A percentile compares a stretch with the other conserved stretches of the same genome.
Evolutionary conservation across 1,140 invertebrate species (phyloP).

Genomic region (Drosophila neocordata): DNA sequence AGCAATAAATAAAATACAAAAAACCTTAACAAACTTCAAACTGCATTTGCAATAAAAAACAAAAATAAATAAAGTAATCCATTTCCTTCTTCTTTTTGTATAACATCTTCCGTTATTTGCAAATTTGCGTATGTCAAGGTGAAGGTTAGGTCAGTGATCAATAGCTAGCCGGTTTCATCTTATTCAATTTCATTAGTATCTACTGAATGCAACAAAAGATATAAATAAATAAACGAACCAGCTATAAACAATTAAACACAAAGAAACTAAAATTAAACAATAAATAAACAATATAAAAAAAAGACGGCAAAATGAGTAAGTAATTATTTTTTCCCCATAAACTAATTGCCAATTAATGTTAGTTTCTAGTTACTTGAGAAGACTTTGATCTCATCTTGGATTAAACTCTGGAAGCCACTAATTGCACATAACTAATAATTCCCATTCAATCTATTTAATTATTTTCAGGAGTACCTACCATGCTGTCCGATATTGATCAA

Average conservation of each 20-base stretch:
- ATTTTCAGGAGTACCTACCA: slow-evolving; percentile 85
- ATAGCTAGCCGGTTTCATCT: slow-evolving; percentile 31
- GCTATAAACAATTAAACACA: slow-evolving; percentile 23
- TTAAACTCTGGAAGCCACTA: slow-evolving; percentile 37
- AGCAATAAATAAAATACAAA: no score
- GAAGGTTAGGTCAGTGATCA: slow-evolving; percentile 55
- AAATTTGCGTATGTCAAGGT: slow-evolving; percentile 70
- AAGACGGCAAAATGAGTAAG: slow-evolving; percentile 68
- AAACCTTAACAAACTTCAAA: slow-evolving; percentile 10
- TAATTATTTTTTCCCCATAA: slow-evolving; percentile 45
- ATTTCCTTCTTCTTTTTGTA: slow-evolving; percentile 32
- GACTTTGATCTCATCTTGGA: slow-evolving; percentile 1
- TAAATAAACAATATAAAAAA: slow-evolving; percentile 22
- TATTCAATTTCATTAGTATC: slow-evolving; percentile 29
- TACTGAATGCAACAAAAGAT: slow-evolving; percentile 31
- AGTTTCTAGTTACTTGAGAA: slow-evolving; percentile 3
- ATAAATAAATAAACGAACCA: slow-evolving; percentile 17
- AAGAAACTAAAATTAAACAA: slow-evolving; percentile 35
- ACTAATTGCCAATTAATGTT: slow-evolving; percentile 46
- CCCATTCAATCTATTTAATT: slow-evolving; percentile 39
- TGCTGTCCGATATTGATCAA: slow-evolving; percentile 87
- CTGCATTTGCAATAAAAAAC: slow-evolving; percentile 26
- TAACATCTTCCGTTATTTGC: slow-evolving; percentile 28
- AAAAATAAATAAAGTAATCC: not conserved
- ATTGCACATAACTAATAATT: slow-evolving; percentile 24